phyloP scores from a whole-genome alignment of 2,888 invertebrate species.

The Mesochorus sp. region DNA sequence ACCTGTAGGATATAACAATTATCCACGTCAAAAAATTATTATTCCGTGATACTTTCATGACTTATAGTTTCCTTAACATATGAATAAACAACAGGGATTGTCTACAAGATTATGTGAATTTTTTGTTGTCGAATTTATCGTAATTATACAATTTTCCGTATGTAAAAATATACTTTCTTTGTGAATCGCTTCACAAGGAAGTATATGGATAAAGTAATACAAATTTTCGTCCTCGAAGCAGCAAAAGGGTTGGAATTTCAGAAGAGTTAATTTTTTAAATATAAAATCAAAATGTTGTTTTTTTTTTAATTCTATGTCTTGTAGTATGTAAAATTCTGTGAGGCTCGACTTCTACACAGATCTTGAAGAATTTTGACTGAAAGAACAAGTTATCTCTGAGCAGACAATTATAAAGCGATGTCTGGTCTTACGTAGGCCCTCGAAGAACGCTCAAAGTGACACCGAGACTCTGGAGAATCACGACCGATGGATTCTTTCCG shows the following conservation, averaged over 20 bases:
- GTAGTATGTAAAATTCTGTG: not conserved
- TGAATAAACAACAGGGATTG: not conserved
- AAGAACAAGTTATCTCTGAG: slow-evolving; percentile 39
- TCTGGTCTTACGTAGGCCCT: slow-evolving; percentile 7
- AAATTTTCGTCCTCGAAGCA: too few species aligned
- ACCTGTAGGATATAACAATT: not conserved
- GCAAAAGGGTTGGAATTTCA: not conserved
- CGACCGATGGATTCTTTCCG: not conserved
- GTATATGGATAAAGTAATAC: too few species aligned
- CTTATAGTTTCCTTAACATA: not conserved
- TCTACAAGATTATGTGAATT: too few species aligned
- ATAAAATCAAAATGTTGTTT: not conserved
- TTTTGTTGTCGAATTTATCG: too few species aligned
- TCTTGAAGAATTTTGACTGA: slow-evolving; percentile 13
- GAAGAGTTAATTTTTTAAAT: not conserved
- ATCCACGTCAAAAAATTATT: not conserved
- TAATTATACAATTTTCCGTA: not conserved
- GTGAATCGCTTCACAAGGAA: too few species aligned
- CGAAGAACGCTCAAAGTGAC: slow-evolving; percentile 18
- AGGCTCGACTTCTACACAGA: too few species aligned
- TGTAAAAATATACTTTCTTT: not conserved
- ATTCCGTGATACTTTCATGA: slow-evolving; percentile 1
- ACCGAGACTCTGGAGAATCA: slow-evolving; percentile 8
- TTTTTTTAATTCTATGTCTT: not conserved
- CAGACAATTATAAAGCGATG: slow-evolving; percentile 1